These are phyloP conservation scores for Paramormyrops hopkinsi DNA, from an alignment of 2,797 vertebrate genomes.

Conservation along the genomic window DNA sequence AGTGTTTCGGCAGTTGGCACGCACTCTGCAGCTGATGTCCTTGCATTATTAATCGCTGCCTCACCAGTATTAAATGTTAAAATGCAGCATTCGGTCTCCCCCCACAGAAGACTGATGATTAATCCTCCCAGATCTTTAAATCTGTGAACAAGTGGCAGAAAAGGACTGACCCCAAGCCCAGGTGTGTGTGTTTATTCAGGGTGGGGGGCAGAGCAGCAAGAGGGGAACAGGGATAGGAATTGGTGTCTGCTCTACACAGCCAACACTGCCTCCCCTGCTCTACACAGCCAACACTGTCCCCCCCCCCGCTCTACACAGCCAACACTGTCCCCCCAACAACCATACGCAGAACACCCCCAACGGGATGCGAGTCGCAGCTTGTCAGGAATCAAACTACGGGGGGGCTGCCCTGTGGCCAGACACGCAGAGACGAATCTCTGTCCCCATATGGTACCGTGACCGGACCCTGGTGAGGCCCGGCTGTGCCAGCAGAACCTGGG, in stretches of 20 bases:
- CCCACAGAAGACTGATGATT: neutral
- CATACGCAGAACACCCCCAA: neutral
- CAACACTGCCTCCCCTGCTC: neutral
- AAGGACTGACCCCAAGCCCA: neutral
- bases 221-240: neutral
- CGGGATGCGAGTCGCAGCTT: neutral
- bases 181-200: neutral
- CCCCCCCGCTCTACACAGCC: neutral
- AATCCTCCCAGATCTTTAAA: neutral
- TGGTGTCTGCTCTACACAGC: neutral
- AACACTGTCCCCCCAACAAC: neutral
- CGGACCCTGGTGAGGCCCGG: neutral
- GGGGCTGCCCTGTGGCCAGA: neutral
- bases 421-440: neutral
- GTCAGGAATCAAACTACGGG: neutral
- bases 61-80: neutral
- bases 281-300: neutral
- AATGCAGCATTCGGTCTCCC: neutral
- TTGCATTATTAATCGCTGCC: neutral
- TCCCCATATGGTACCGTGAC: neutral
- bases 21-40: neutral
- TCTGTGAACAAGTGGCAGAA: neutral
- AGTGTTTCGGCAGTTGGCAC: no score
- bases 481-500: neutral
- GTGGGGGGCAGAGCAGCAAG: neutral